A percentile compares a stretch with the other conserved stretches of the same genome.
Evolutionary conservation across 2,888 invertebrate species (phyloP).

Genomic region (Yponomeuta malinellus): DNA sequence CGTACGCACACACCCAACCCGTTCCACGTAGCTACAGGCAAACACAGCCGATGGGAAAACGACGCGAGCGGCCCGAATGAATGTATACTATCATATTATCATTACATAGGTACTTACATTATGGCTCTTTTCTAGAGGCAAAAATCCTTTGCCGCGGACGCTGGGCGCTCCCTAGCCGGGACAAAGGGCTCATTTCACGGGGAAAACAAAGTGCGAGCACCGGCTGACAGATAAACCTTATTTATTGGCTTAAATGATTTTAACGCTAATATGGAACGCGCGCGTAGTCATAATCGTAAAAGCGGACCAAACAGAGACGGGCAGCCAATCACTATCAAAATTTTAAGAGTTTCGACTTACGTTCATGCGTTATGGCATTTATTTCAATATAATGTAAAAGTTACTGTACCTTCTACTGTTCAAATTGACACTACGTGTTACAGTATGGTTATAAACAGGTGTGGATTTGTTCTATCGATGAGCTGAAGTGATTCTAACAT

Average conservation of each 20-base stretch:
- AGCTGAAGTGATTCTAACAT: not conserved
- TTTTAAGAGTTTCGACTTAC: slow-evolving; percentile 35
- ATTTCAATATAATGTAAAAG: slow-evolving; percentile 22
- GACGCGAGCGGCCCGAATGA: slow-evolving; percentile 62
- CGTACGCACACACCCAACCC: slow-evolving; percentile 58
- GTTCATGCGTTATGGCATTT: slow-evolving; percentile 35
- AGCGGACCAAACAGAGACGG: slow-evolving; percentile 29
- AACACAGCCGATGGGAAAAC: slow-evolving; percentile 54
- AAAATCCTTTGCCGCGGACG: slow-evolving; percentile 65
- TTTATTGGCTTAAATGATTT: slow-evolving; percentile 43
- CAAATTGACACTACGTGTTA: slow-evolving; percentile 24
- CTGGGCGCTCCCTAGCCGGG: slow-evolving; percentile 63
- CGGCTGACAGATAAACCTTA: slow-evolving; percentile 48
- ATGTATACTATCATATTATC: slow-evolving; percentile 50
- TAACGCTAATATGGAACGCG: slow-evolving; percentile 39
- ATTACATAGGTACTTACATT: slow-evolving; percentile 35
- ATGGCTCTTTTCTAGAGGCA: slow-evolving; percentile 71
- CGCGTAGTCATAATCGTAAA: slow-evolving; percentile 58
- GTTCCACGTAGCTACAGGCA: slow-evolving; percentile 56
- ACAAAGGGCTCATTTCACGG: slow-evolving; percentile 69
- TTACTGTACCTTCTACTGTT: not conserved
- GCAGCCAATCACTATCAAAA: slow-evolving; percentile 56
- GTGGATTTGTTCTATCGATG: slow-evolving; percentile 28
- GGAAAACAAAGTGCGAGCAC: slow-evolving; percentile 69
- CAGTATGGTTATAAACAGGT: slow-evolving; percentile 44